Evolutionary conservation across 2,113 vertebrate genomes (phyloP).

Genomic region (Cynopterus brachyotis): DNA sequence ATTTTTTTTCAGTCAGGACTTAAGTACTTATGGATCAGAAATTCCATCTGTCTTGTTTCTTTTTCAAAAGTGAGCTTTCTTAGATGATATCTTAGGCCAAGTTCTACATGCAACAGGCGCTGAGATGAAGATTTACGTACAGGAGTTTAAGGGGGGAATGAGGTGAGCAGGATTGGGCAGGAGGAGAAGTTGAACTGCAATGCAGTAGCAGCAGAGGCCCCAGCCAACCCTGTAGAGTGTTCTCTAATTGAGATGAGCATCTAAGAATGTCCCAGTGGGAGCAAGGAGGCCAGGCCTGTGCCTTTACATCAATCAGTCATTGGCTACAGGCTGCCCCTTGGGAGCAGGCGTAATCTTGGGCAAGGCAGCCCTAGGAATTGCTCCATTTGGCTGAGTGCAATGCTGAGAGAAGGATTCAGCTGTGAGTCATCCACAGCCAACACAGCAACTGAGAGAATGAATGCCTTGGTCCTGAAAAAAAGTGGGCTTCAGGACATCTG

Average conservation of each 20-base stretch:
- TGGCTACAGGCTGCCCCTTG: neutral
- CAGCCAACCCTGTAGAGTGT: neutral
- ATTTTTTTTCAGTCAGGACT: neutral
- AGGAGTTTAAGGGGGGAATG: too few species aligned
- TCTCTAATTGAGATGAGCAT: neutral
- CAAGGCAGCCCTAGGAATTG: neutral
- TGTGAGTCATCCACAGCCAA: neutral
- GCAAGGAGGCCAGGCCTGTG: neutral
- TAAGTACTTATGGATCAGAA: neutral
- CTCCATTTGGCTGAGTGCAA: neutral
- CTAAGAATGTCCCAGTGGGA: neutral
- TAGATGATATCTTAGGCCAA: neutral
- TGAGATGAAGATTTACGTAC: neutral
- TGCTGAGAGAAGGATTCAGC: neutral
- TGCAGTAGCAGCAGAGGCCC: neutral
- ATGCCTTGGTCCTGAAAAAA: neutral
- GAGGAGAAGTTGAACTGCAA: neutral
- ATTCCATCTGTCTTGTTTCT: neutral
- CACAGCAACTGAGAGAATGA: neutral
- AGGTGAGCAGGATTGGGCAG: neutral
- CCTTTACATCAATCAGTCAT: neutral
- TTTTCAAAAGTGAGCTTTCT: neutral
- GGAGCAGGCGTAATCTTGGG: neutral
- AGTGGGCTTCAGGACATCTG: neutral
- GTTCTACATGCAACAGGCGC: neutral